A percentile compares a stretch with the other conserved stretches of the same genome.
Evolutionary conservation across 2,888 invertebrate genomes (phyloP).

Genomic region (Tetanocera ferruginea): DNA sequence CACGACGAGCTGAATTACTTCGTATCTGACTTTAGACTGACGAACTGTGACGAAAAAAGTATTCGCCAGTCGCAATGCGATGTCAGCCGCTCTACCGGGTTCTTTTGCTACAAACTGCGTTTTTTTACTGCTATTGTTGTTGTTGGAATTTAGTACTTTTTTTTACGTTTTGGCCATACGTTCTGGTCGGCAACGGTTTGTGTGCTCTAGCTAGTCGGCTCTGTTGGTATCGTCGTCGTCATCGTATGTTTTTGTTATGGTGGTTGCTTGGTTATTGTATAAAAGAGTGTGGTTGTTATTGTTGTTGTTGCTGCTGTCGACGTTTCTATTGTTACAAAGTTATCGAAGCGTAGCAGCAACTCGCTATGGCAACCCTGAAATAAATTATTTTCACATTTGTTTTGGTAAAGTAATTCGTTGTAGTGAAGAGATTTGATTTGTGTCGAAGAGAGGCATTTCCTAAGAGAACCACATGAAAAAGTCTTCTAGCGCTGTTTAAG

Average conservation of each 20-base stretch:
- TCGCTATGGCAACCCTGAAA: slow-evolving; percentile 43
- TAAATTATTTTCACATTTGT: slow-evolving; percentile 56
- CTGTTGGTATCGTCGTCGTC: slow-evolving; percentile 10
- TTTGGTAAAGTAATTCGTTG: slow-evolving; percentile 63
- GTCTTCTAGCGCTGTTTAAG: not conserved
- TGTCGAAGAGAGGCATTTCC: not conserved
- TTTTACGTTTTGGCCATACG: slow-evolving; percentile 22
- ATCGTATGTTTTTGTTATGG: slow-evolving; percentile 39
- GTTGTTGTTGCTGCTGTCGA: slow-evolving; percentile 14
- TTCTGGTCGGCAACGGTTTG: slow-evolving; percentile 7
- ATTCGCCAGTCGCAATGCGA: slow-evolving; percentile 39
- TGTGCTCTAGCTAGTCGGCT: slow-evolving; percentile 27
- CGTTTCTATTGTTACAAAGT: not conserved
- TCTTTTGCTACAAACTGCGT: slow-evolving; percentile 39
- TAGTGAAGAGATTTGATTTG: slow-evolving; percentile 1
- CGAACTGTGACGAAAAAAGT: slow-evolving; percentile 58
- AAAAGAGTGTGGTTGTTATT: slow-evolving; percentile 4
- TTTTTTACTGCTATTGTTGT: slow-evolving; percentile 22
- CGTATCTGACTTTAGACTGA: slow-evolving; percentile 69
- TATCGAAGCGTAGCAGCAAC: slow-evolving; percentile 53
- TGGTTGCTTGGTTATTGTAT: slow-evolving; percentile 45
- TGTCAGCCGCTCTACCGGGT: slow-evolving; percentile 47
- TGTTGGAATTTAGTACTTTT: slow-evolving; percentile 16
- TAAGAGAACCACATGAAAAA: not conserved
- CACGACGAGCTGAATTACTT: slow-evolving; percentile 67